Conservation (phyloP, 1,140 invertebrate genomes). For the Theocolax elegans region DNA sequence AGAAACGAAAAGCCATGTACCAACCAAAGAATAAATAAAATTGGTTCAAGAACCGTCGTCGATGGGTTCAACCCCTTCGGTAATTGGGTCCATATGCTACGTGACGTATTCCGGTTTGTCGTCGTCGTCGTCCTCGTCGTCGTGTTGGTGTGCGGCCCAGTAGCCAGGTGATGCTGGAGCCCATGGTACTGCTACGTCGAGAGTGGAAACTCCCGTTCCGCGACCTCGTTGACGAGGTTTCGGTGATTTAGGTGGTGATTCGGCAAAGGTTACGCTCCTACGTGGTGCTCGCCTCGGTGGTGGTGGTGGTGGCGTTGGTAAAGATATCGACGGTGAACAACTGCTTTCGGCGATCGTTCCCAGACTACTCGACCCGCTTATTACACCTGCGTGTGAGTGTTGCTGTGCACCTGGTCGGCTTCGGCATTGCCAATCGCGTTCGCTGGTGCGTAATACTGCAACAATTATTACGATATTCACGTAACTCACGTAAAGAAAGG, state of each 20-base stretch:
- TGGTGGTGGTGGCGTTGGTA: slow-evolving; percentile 60
- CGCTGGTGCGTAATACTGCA: slow-evolving; percentile 83
- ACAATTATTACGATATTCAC: too few relatives aligned
- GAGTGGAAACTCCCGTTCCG: slow-evolving; percentile 47
- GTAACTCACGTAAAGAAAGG: too few relatives aligned
- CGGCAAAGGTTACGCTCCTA: slow-evolving; percentile 63
- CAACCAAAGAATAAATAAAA: not conserved
- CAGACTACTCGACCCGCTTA: slow-evolving; percentile 47
- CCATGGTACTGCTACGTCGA: slow-evolving; percentile 63
- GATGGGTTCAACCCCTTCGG: slow-evolving; percentile 15
- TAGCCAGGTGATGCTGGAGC: slow-evolving; percentile 61
- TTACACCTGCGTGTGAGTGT: slow-evolving; percentile 82
- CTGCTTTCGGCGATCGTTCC: slow-evolving; percentile 14
- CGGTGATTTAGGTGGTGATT: slow-evolving; percentile 59
- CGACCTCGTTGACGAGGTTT: slow-evolving; percentile 22
- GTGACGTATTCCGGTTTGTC: slow-evolving; percentile 63
- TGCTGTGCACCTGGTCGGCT: slow-evolving; percentile 79
- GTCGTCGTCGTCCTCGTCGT: slow-evolving; percentile 34
- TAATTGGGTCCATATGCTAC: slow-evolving; percentile 40
- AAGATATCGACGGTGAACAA: slow-evolving; percentile 39
- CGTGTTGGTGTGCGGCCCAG: slow-evolving; percentile 43
- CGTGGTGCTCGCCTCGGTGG: slow-evolving; percentile 55
- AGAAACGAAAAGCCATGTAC: too few relatives aligned
- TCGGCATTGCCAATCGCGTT: slow-evolving; percentile 77
- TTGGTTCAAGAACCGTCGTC: not conserved